A percentile compares a stretch with the other conserved stretches of the same genome.
Evolutionary conservation across 2,888 invertebrate species (phyloP).

Genomic region (Scaptomyza flava): DNA sequence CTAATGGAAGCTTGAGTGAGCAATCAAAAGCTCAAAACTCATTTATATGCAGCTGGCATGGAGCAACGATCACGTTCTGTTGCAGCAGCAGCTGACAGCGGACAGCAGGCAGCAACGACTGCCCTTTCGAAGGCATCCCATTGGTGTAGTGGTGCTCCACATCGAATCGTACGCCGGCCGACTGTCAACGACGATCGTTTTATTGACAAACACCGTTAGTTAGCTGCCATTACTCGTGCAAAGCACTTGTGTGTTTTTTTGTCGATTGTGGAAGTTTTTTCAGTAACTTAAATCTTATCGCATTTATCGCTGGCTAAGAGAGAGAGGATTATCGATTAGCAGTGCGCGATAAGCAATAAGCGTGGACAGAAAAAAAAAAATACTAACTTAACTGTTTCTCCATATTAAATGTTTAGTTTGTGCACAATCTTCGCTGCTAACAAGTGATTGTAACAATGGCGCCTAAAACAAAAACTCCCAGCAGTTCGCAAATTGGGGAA

Average conservation of each 20-base stretch:
- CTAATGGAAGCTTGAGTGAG: background rate
- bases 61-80: constrained; percentile 63
- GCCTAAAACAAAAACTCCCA: constrained; percentile 66
- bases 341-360: constrained; percentile 43
- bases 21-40: constrained; percentile 19
- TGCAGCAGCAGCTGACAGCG: constrained; percentile 39
- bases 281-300: constrained; percentile 59
- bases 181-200: constrained; percentile 35
- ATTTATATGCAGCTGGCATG: constrained; percentile 61
- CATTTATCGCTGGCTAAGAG: constrained; percentile 25
- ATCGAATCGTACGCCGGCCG: constrained; percentile 52
- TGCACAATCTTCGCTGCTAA: constrained; percentile 9
- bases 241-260: constrained; percentile 34
- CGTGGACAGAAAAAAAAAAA: background rate
- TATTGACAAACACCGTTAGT: constrained; percentile 63
- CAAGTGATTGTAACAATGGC: constrained; percentile 62
- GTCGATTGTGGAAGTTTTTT: constrained; percentile 11
- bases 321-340: constrained; percentile 68
- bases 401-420: constrained; percentile 47
- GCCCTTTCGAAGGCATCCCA: constrained; percentile 53
- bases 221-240: constrained; percentile 39
- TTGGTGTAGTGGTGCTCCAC: constrained; percentile 60
- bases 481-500: constrained; percentile 77
- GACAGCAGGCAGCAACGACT: constrained; percentile 11
- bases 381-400: constrained; percentile 29